Evolutionary conservation across 64 coral and sea anemone species (phyloP).

Genomic region (Porites lutea): DNA sequence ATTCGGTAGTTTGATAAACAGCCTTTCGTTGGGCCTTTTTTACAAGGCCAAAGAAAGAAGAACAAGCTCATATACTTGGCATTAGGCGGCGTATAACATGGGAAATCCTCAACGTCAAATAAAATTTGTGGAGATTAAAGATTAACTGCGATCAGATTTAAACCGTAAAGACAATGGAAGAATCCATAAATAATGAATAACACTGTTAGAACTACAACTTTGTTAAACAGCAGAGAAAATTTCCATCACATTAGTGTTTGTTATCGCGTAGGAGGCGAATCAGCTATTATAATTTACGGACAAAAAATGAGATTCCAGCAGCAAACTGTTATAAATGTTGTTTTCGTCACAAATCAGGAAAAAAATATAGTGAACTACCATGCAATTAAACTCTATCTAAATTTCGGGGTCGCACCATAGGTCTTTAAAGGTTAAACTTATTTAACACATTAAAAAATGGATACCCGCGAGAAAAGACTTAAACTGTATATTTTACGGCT

Average conservation of each 20-base stretch:
- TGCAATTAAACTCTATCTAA: slow-evolving; percentile 40
- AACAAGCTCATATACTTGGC: background rate
- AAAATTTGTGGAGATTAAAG: slow-evolving; percentile 70
- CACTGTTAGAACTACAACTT: slow-evolving; percentile 44
- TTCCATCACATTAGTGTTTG: slow-evolving; percentile 47
- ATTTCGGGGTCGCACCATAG: slow-evolving; percentile 40
- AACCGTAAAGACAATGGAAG: slow-evolving; percentile 69
- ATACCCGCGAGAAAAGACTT: slow-evolving; percentile 28
- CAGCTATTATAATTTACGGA: background rate
- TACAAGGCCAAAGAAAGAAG: background rate
- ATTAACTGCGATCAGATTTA: slow-evolving; percentile 77
- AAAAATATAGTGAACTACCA: slow-evolving; percentile 30
- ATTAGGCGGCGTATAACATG: background rate
- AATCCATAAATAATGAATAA: slow-evolving; percentile 81
- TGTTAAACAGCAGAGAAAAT: slow-evolving; percentile 41
- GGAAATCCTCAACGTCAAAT: slow-evolving; percentile 15
- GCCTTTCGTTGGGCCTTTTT: background rate
- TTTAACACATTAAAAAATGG: slow-evolving; percentile 22
- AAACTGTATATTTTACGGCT: slow-evolving; percentile 27
- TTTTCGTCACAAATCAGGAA: background rate
- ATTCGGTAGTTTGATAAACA: background rate
- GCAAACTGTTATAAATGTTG: background rate
- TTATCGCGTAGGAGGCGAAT: background rate
- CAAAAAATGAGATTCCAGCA: slow-evolving; percentile 6
- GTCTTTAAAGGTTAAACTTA: slow-evolving; percentile 20